Base-by-base conservation (phyloP, 1,140 invertebrate species). In the Rhagoletis zephyria region DNA sequence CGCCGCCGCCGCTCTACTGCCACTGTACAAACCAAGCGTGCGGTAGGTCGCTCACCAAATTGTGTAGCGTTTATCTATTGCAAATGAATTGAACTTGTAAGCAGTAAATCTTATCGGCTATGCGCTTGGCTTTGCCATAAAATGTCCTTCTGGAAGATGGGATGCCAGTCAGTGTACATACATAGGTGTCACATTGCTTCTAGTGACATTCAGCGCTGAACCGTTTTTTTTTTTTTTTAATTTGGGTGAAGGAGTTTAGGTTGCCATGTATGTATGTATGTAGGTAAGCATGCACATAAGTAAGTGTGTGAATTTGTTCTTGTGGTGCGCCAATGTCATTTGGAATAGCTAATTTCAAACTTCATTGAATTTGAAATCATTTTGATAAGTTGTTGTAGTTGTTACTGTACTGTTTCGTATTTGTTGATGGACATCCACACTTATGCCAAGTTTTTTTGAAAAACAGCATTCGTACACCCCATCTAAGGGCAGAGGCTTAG, bases 91-190 rank as follows among this genome's bases (percentile, higher is more conserved):
- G 16, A 81, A 19, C 48, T 81, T 56, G 45, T 81, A n/a, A 56
- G 74, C 74, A 56, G 74, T 81, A 81, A 81, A 81, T 56, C 48
- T n/a, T 81, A 10, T 30, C n/a, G 74, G n/a, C 6, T 56, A 48
- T 56, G 48, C 16, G 74, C 7, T n/a, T 9, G 74, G 2, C 48
- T 19, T 59, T 56, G 9, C 19, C 48, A 3, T 48, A 81, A 51
- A 81, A 30, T 74, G 5, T 56, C 74, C 74, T 81, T 81, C 74
- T 81, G n/a, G 74, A n/a, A 48, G 48, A 81, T 81, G 48, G 45
- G 42, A 14, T n/a, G 16, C 19, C n/a, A 56, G 48, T n/a, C 74
- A 56, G 16, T 51, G 48, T 19, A 30, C 30, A n/a, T n/a, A n/a
- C n/a, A 30, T 30, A 51, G 74, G 74, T 59, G 74, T 81, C 74